A percentile compares a stretch with the other conserved stretches of the same genome.
Conservation (phyloP, 2,797 vertebrate species). For the Hippocampus kuda region DNA sequence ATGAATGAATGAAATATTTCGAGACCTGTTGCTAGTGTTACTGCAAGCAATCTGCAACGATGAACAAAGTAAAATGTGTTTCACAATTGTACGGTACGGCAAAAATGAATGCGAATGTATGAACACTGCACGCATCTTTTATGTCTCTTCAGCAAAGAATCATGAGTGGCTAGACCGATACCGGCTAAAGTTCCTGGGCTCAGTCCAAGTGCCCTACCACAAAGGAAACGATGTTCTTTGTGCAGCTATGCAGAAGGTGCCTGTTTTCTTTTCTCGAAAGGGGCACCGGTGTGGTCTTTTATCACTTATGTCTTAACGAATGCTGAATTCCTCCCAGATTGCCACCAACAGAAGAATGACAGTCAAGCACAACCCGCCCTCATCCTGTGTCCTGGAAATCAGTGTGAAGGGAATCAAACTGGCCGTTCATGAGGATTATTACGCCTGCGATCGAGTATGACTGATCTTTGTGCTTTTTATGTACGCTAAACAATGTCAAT, state of each 20-base stretch:
- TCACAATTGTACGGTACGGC: not conserved
- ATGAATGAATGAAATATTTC: no score
- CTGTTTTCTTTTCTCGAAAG: not conserved
- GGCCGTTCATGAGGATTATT: conserved; percentile 79
- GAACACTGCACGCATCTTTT: not conserved
- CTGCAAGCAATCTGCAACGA: not conserved
- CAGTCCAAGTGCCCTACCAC: conserved; percentile 91
- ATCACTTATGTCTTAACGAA: not conserved
- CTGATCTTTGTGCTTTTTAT: not conserved
- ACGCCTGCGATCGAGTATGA: conserved; percentile 52
- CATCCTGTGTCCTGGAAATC: conserved; percentile 90
- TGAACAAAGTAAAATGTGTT: not conserved
- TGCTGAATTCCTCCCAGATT: conserved; percentile 65
- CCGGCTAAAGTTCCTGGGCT: conserved; percentile 88
- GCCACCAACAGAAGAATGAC: conserved; percentile 94
- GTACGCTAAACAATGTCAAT: not conserved
- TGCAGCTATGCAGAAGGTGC: conserved; percentile 97
- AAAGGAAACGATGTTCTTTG: conserved; percentile 96
- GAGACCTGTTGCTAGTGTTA: not conserved
- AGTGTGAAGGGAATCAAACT: conserved; percentile 90
- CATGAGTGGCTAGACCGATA: conserved; percentile 90
- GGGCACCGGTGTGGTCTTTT: not conserved
- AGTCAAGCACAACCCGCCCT: conserved; percentile 93
- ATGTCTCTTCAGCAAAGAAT: conserved; percentile 65
- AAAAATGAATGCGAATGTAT: not conserved